These are phyloP conservation scores for Thymallus thymallus DNA, from an alignment of 2,113 vertebrate species.

Conservation along the genomic window DNA sequence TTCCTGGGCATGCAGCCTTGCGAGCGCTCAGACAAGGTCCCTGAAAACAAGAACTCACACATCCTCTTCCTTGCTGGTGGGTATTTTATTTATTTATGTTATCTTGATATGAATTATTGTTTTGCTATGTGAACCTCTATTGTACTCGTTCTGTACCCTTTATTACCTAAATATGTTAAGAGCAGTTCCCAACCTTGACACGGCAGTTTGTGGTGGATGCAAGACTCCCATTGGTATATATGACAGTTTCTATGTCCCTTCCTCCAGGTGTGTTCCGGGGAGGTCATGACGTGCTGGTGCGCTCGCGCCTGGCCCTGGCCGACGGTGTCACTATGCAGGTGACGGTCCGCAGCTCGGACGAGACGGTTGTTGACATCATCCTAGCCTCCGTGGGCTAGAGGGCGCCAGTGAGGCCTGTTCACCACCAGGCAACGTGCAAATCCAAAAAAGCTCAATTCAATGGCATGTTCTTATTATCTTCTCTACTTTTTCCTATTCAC, in stretches of 20 bases:
- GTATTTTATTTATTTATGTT: conserved; percentile 23
- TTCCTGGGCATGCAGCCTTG: conserved; percentile 99
- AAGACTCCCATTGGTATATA: neutral
- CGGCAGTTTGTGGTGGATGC: too few species aligned
- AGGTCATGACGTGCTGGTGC: conserved; percentile 83
- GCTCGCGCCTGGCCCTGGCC: conserved; percentile 86
- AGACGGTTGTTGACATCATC: conserved; percentile 86
- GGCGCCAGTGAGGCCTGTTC: neutral
- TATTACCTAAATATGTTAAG: too few species aligned
- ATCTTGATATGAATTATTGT: neutral
- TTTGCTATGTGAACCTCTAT: neutral
- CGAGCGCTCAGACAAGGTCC: conserved; percentile 96
- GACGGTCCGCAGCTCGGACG: conserved; percentile 88
- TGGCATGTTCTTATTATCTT: neutral
- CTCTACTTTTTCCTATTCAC: neutral
- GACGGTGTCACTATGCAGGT: conserved; percentile 99
- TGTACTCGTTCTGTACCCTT: neutral
- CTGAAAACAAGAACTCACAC: conserved; percentile 96
- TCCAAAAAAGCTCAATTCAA: neutral
- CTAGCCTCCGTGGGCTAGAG: conserved; percentile 90
- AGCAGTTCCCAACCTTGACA: too few species aligned
- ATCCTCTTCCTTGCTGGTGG: conserved; percentile 90
- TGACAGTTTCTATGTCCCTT: neutral
- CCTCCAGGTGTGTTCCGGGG: conserved; percentile 88
- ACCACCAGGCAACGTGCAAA: conserved; percentile 13